Conservation (phyloP, 2,113 vertebrate genomes). For the Bos javanicus region DNA sequence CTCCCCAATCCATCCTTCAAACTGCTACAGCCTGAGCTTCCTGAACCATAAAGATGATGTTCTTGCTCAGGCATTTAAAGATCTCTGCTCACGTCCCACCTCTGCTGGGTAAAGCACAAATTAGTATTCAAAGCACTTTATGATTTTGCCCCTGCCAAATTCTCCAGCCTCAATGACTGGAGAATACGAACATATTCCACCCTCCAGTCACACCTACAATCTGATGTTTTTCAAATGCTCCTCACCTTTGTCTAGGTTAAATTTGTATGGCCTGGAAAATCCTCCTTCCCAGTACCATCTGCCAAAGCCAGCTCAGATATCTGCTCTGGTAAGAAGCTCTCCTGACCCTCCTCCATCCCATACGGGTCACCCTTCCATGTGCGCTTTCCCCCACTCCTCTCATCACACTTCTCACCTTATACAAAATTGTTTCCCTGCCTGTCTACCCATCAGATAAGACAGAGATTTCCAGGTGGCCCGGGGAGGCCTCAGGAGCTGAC, state of each 20-base stretch:
- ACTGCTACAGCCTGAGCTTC: not conserved
- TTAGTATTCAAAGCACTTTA: not conserved
- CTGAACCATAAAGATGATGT: not conserved
- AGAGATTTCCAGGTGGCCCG: not conserved
- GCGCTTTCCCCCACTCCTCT: not conserved
- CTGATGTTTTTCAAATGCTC: not conserved
- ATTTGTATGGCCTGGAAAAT: not conserved
- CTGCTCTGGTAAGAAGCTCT: not conserved
- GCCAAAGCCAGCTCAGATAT: not conserved
- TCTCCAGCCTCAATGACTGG: not conserved
- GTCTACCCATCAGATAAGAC: not conserved
- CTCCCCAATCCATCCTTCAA: not conserved
- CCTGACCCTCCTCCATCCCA: not conserved
- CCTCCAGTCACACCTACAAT: not conserved
- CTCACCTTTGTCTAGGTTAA: not conserved
- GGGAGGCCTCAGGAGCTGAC: not conserved
- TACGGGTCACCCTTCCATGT: not conserved
- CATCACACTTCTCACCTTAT: not conserved
- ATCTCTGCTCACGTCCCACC: not conserved
- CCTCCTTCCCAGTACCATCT: not conserved
- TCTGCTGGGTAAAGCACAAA: not conserved
- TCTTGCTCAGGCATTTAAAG: not conserved
- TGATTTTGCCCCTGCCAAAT: not conserved
- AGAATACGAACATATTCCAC: not conserved
- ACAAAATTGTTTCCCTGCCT: not conserved